Conservation (phyloP, 2,888 invertebrate genomes). For the Mythimna albipuncta region DNA sequence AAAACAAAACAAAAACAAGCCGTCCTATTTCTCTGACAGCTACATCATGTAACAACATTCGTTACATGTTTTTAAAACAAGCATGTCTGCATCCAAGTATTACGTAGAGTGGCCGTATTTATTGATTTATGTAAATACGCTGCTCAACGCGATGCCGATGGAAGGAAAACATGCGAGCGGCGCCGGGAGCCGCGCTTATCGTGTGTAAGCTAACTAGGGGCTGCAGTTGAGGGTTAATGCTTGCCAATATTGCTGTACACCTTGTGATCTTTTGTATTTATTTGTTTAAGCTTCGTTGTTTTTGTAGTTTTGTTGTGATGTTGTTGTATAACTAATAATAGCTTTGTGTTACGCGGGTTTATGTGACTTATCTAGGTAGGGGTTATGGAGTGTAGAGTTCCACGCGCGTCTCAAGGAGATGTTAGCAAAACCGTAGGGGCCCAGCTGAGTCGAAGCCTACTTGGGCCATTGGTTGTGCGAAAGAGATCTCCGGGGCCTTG, state of each 20-base stretch:
- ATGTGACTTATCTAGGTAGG: no score
- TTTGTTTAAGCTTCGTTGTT: slow-evolving; percentile 5
- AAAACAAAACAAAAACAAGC: slow-evolving; percentile 4
- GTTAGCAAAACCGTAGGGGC: no score
- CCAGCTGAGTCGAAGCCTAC: no score
- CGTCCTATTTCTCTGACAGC: slow-evolving; percentile 17
- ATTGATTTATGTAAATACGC: slow-evolving; percentile 80
- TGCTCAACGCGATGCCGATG: slow-evolving; percentile 47
- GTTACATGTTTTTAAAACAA: slow-evolving; percentile 50
- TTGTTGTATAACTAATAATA: no score
- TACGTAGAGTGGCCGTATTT: slow-evolving; percentile 59
- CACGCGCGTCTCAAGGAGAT: no score
- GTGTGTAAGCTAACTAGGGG: slow-evolving; percentile 47
- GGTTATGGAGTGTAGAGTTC: no score
- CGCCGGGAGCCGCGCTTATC: slow-evolving; percentile 39
- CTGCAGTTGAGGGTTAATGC: slow-evolving; percentile 31
- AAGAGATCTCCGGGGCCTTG: no score
- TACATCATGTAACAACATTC: slow-evolving; percentile 9
- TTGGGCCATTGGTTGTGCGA: no score
- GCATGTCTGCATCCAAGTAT: slow-evolving; percentile 30
- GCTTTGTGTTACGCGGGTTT: no score
- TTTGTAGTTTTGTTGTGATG: background rate
- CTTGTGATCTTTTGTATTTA: slow-evolving; percentile 31
- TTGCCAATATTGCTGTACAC: slow-evolving; percentile 43
- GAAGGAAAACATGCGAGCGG: slow-evolving; percentile 52